These are phyloP conservation scores for Notocelia uddmanniana DNA, from an alignment of 2,888 invertebrate species.

Conservation along the genomic window DNA sequence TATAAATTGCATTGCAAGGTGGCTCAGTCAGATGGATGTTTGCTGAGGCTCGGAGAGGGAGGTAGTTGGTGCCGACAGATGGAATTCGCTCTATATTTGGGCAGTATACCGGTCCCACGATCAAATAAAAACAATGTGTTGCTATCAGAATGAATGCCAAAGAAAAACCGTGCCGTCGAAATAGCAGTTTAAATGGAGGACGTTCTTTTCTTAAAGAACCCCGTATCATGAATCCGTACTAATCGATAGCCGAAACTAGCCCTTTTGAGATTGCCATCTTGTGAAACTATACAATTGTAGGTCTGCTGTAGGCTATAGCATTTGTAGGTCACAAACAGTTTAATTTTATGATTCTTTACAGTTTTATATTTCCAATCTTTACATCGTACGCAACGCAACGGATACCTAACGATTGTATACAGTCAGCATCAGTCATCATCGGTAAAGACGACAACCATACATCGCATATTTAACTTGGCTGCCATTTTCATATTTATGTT, in stretches of 20 bases:
- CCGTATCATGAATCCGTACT: too few relatives aligned
- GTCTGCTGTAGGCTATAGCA: too few relatives aligned
- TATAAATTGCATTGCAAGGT: neutral
- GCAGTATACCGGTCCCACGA: conserved; percentile 49
- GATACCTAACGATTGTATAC: neutral
- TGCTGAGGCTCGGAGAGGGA: conserved; percentile 44
- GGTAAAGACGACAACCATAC: too few relatives aligned
- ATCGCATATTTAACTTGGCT: too few relatives aligned
- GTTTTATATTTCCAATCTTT: too few relatives aligned
- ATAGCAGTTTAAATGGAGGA: too few relatives aligned
- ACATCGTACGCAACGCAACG: neutral
- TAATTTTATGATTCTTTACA: neutral
- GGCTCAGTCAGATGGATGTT: conserved; percentile 9
- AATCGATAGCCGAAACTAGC: too few relatives aligned
- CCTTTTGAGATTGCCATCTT: too few relatives aligned
- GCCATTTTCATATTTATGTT: too few relatives aligned
- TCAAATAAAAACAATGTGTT: conserved; percentile 1
- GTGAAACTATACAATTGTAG: too few relatives aligned
- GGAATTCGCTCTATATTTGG: conserved; percentile 69
- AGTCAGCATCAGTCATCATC: too few relatives aligned
- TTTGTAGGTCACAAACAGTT: neutral
- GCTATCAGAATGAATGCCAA: neutral
- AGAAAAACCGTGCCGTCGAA: neutral
- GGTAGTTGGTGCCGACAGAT: conserved; percentile 54
- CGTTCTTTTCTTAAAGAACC: too few relatives aligned